Base-by-base conservation (phyloP, 2,113 vertebrate genomes). In the Cyprinus carpio region DNA sequence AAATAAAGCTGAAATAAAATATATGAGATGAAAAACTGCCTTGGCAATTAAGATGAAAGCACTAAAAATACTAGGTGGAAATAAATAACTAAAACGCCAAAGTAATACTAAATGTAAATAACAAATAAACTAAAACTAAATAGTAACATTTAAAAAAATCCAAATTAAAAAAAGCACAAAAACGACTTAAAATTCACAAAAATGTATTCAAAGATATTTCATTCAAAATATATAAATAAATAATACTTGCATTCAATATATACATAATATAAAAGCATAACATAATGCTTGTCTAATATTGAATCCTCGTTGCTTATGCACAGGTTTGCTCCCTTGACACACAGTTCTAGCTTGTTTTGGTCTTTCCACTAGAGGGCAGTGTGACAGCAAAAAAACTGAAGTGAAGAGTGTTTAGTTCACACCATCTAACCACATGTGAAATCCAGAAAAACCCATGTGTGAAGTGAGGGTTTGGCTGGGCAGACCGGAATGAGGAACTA, bases 301-400 rank as follows among this genome's bases (percentile, higher is more conserved):
- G 16, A 54, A 54, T 18, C 16, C 15, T 54, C 1, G 18, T 54
- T 18, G 15, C 51, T 18, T 54, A 5, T 7, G 5, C 4, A 20
- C 18, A 20, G 51, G 18, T 54, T 54, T 54, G 0, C 16, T 18
- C 51, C 51, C 51, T 54, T 54, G 51, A 54, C 15, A 54, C 4
- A 12, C 46, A 13, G 11, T 49, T 49, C 46, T 49, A 13, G 46
- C 46, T 13, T 49, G 51, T 40, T 29, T 58, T 29, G 16, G 16
- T 58, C 23, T 29, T 10, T 18, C 78, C 83, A 90, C 0, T 18
- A 77, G 51, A 89, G 3, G 67, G 75, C 58, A 79, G 76, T 60
- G 20, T 25, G 56, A 27, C 23, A 29, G 49, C 16, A 51, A 31
- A 4, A 72, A 43, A n/a, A 84, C 8, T 20, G 2, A 58, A 54